Base-by-base conservation (phyloP, 2,113 vertebrate genomes). In the Catharus bicknelli region DNA sequence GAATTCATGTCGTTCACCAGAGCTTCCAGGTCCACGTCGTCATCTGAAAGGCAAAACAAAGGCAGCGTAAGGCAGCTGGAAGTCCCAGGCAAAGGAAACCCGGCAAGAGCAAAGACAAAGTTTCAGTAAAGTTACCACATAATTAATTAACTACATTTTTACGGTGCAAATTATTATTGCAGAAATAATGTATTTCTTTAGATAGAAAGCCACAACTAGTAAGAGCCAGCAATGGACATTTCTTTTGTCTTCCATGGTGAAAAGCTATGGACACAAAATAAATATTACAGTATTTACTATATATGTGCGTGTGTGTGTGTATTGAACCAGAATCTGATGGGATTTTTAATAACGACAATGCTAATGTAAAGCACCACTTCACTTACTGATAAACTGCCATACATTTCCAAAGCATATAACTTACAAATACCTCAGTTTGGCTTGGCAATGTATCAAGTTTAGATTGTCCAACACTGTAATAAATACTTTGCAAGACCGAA, bases 1-100 rank as follows among this genome's bases (percentile, higher is more conserved):
- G 98, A 98, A 62, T 99, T 99, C 98, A 99, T 99, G 77, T 99
- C 98, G 34, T 98, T 99, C 78, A 99, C 98, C 97, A 99, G 94
- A 38, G 98, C 98, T 90, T 99, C 99, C 34, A 99, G 95, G 95
- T 99, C 99, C 78, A 99, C 98, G 3, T 99, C 99, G 47, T 99
- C 98, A 94, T 99, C 99, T 99, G 97, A 18, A 95, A 88, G n/a
- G 55, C 16, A 91, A 87, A 75, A 47, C 10, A 32, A 64, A 63
- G 74, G 51, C 12, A 42, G 70, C 0, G 1, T 77, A 40, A 74
- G 7, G 5, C 30, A 72, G 9, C 11, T 45, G 36, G 62, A 89
- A 79, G 27, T 67, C 17, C 19, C 50, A 66, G 42, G 42, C 11
- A 48, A 42, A 89, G 58, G 12, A 53, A 51, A n/a, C 4, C 22